Base-by-base conservation (phyloP, 2,113 vertebrate species). In the Psittacus erithacus region DNA sequence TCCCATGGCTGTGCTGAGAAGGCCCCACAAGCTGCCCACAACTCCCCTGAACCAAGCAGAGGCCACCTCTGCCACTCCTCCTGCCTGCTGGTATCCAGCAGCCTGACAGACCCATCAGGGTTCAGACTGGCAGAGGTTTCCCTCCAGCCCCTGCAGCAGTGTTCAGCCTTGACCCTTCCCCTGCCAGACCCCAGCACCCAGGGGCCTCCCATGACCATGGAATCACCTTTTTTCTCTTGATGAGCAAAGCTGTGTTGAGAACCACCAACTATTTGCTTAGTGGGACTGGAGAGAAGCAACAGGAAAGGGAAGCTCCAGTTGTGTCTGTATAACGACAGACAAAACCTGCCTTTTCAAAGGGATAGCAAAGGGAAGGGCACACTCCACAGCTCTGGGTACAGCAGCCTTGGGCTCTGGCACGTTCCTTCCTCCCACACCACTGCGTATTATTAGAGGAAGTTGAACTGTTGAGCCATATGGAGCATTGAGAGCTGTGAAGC, bases 151-250 rank as follows among this genome's bases (percentile, higher is more conserved):
- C 13, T 12, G 17, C 75, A 53, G 46, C 52, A 52, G 44, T 12
- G 24, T 7, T 62, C 59, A 28, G 18, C 49, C 22, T 23, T 1
- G 0, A 41, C 25, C 22, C 19, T 33, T n/a, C 39, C 50, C 8
- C 23, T 11, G 68, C 67, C 7, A 2, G 28, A 17, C 31, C 41
- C 74, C 44, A 43, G 18, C 7, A 0, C 35, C 22, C 49, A 84
- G 23, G 27, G 17, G 22, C 38, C 29, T 27, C 33, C 19, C 8
- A 17, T 9, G 6, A 7, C 13, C 6, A 20, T 1, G 20, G n/a
- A 25, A 86, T 29, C 38, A 16, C 31, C 27, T 13, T 44, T 63
- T 57, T 35, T 17, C 12, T 50, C 52, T 14, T 28, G 33, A 35
- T 6, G 16, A 35, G 25, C 29, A 55, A 50, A 67, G 11, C 10